phyloP scores from a whole-genome alignment of 92 coral and sea anemone genomes.

The Parazoanthus swiftii region DNA sequence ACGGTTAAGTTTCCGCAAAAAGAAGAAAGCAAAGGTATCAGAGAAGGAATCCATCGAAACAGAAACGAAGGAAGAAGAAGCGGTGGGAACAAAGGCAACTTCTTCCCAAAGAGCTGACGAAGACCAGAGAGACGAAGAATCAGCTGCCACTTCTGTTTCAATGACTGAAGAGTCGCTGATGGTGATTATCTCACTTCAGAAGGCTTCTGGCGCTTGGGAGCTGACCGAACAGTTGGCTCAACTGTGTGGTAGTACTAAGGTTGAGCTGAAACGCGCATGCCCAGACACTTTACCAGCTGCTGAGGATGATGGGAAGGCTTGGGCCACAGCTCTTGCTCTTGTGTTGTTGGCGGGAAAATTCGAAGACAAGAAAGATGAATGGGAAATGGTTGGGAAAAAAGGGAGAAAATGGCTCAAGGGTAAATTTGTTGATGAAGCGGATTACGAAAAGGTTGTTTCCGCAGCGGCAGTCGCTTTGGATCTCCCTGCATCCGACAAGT shows the following conservation, averaged over 20 bases:
- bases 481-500: background rate
- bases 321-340: constrained; percentile 84
- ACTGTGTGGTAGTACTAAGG: constrained; percentile 49
- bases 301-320: constrained; percentile 50
- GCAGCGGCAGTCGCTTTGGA: constrained; percentile 16
- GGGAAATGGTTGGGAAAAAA: constrained; percentile 87
- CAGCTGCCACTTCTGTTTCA: background rate
- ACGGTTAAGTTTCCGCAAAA: constrained; percentile 24
- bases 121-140: background rate
- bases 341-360: constrained; percentile 52
- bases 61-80: background rate
- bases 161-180: background rate
- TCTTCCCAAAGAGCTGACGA: background rate
- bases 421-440: constrained; percentile 41
- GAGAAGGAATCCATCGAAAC: background rate
- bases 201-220: constrained; percentile 89
- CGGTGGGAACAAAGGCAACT: background rate
- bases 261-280: constrained; percentile 55
- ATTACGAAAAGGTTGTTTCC: constrained; percentile 6
- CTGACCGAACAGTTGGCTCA: constrained; percentile 61
- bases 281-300: constrained; percentile 50
- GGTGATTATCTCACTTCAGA: constrained; percentile 64
- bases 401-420: constrained; percentile 74
- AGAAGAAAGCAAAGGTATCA: background rate
- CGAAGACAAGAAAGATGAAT: constrained; percentile 63